Base-by-base conservation (phyloP, 2,888 invertebrate genomes). In the Aphidoletes aphidimyza region DNA sequence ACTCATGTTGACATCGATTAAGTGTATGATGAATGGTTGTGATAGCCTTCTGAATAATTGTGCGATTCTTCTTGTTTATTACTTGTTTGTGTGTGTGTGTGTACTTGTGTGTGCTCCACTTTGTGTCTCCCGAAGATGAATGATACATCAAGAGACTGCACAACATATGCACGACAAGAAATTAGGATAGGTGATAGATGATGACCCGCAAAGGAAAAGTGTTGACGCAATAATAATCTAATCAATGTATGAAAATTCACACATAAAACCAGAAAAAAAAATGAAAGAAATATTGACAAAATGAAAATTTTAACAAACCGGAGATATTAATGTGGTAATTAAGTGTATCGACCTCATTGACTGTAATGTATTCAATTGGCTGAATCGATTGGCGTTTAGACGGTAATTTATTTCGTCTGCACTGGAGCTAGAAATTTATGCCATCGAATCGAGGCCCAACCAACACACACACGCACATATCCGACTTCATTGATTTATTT, bases 1-100 rank as follows among this genome's bases (percentile, higher is more conserved):
- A 34, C 69, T 30, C 69, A 69, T 69, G 69, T 69, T 69, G 69
- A 69, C 69, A 69, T 69, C 69, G 69, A 69, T 69, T 69, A 69
- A 69, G 69, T 69, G 69, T 69, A 69, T 69, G 69, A 69, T 69
- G 30, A 69, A 69, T 69, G 3, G n/a, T 69, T 69, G 34, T 69
- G n/a, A 54, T 30, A 3, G 34, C 30, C 3, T 30, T 69, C 30
- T 69, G 14, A 54, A 54, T 54, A 54, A 54, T n/a, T 54, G n/a
- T 22, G 54, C 8, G 8, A 26, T 26, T 17, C 6, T 54, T 54
- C 22, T 54, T 26, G 1, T 2, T 47, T 19, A 11, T 14, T 47
- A n/a, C n/a, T n/a, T n/a, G n/a, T n/a, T n/a, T n/a, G n/a, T n/a
- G n/a, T n/a, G n/a, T n/a, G n/a, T n/a, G n/a, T n/a, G n/a, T n/a